These are phyloP conservation scores for Drosophila multiciliata DNA, from an alignment of 2,888 invertebrate species.

Conservation along the genomic window DNA sequence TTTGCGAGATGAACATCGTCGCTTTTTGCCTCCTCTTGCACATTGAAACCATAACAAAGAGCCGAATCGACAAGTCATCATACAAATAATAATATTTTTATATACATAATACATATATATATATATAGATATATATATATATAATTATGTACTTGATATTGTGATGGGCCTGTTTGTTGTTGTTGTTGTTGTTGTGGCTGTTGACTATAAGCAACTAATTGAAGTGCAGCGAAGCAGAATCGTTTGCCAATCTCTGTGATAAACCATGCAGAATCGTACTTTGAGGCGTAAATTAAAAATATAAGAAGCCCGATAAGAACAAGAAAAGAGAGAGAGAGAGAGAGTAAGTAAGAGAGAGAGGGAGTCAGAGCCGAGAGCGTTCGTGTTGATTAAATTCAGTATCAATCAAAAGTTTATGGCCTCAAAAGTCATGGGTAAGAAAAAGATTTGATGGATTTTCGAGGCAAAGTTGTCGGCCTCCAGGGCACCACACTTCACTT, in stretches of 20 bases:
- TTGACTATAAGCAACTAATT: constrained; percentile 71
- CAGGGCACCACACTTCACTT: constrained; percentile 24
- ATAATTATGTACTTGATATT: constrained; percentile 27
- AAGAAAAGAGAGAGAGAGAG: constrained; percentile 13
- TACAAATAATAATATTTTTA: constrained; percentile 35
- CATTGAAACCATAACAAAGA: constrained; percentile 52
- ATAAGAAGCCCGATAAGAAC: constrained; percentile 50
- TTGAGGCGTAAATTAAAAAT: constrained; percentile 79
- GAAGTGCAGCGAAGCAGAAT: constrained; percentile 77
- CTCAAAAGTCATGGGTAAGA: constrained; percentile 71
- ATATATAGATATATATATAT: constrained; percentile 12
- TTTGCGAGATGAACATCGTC: constrained; percentile 61
- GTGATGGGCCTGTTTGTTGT: constrained; percentile 21
- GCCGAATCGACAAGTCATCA: constrained; percentile 50
- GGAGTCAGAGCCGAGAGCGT: constrained; percentile 42
- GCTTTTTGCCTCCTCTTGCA: constrained; percentile 10
- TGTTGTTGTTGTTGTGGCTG: constrained; percentile 39
- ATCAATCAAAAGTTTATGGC: constrained; percentile 81
- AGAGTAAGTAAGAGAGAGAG: background rate
- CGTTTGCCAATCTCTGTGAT: constrained; percentile 81
- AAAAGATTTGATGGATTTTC: constrained; percentile 74
- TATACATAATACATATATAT: constrained; percentile 18
- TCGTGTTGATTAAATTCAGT: constrained; percentile 80
- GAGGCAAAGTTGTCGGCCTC: constrained; percentile 57
- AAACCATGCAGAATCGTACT: constrained; percentile 77